Conservation (phyloP, 1,140 invertebrate genomes). For the Telenomus remus region DNA sequence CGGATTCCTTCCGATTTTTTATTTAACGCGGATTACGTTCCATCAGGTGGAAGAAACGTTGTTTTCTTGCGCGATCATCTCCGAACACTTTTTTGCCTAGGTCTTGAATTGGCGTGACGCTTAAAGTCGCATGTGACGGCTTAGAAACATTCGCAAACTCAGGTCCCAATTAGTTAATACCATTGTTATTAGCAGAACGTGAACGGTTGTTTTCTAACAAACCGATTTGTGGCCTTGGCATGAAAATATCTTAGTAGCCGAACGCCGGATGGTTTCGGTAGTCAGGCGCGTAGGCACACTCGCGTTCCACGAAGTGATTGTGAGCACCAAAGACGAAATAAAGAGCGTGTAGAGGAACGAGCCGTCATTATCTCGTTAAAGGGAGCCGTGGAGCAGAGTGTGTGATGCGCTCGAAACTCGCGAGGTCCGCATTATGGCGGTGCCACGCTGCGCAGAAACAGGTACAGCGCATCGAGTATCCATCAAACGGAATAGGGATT, state of each 20-base stretch:
- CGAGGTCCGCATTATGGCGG: conserved; percentile 31
- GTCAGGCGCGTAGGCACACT: conserved; percentile 41
- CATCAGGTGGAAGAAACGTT: no score
- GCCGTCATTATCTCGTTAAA: conserved; percentile 62
- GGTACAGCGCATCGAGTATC: conserved; percentile 44
- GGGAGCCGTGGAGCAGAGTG: conserved; percentile 29
- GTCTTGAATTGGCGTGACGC: no score
- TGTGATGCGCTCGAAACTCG: conserved; percentile 42
- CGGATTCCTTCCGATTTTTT: no score
- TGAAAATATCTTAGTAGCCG: no score
- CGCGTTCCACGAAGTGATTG: conserved; percentile 60
- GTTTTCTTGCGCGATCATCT: no score
- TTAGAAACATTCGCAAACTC: conserved; percentile 17
- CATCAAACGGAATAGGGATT: conserved; percentile 53
- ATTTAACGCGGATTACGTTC: no score
- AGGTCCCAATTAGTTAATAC: conserved; percentile 32
- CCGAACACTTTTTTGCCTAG: no score
- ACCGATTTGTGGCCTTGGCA: no score
- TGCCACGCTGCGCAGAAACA: conserved; percentile 41
- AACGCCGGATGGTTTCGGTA: conserved; percentile 35
- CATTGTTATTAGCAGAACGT: conserved; percentile 18
- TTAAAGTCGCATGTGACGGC: conserved; percentile 9
- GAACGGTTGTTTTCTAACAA: conserved; percentile 3
- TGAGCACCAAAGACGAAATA: conserved; percentile 46
- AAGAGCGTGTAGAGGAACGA: conserved; percentile 52